These are phyloP conservation scores for Leucoraja erinaceus DNA, from an alignment of 2,113 vertebrate species.

Conservation along the genomic window DNA sequence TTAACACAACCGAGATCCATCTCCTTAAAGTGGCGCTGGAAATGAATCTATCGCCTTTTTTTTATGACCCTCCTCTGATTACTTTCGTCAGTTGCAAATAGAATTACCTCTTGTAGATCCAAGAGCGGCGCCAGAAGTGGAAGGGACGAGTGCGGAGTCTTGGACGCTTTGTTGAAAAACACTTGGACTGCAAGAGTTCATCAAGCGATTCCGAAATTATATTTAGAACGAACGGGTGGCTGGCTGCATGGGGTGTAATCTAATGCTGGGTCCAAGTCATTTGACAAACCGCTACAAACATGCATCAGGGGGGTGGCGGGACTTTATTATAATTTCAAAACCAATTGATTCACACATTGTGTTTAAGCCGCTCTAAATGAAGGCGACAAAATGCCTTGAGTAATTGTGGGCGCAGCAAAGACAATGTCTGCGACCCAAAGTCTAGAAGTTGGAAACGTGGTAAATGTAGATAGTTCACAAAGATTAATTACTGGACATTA, in stretches of 20 bases:
- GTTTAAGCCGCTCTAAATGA: neutral
- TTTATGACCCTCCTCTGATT: neutral
- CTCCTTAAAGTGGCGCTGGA: neutral
- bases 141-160: neutral
- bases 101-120: conserved; percentile 9
- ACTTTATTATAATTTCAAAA: conserved; percentile 22
- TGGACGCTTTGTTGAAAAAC: neutral
- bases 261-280: conserved; percentile 23
- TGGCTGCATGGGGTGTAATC: neutral
- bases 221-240: conserved; percentile 1
- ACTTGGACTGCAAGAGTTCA: conserved; percentile 8
- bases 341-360: neutral
- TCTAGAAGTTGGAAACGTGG: neutral
- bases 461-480: neutral
- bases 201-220: neutral
- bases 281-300: neutral
- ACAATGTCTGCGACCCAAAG: neutral
- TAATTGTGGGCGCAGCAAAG: neutral
- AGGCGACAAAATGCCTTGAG: neutral
- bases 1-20: neutral
- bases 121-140: neutral
- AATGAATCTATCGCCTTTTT: neutral
- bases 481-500: neutral
- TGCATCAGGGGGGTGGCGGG: too few species aligned
- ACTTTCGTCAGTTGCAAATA: neutral